Evolutionary conservation across 2,797 vertebrate genomes (phyloP).

Genomic region (Hydrocynus forskahlii): DNA sequence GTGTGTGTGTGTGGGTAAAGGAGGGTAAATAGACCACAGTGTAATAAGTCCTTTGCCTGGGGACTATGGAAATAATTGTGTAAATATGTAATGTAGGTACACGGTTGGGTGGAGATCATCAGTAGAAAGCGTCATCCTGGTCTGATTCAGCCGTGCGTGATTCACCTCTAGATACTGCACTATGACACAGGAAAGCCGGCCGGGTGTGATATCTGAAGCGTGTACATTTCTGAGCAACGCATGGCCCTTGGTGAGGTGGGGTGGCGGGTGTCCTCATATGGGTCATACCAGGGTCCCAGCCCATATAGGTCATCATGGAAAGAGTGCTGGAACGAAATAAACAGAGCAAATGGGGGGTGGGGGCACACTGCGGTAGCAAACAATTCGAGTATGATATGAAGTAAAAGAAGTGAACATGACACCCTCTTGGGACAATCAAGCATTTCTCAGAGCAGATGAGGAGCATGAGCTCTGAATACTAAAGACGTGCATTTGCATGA

Average conservation of each 20-base stretch:
- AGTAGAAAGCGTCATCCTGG: slow-evolving; percentile 43
- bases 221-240: background rate
- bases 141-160: slow-evolving; percentile 58
- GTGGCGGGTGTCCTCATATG: slow-evolving; percentile 26
- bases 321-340: slow-evolving; percentile 25
- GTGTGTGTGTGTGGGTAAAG: slow-evolving; percentile 4
- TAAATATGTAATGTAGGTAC: slow-evolving; percentile 64
- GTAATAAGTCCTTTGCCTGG: slow-evolving; percentile 57
- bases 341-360: slow-evolving; percentile 22
- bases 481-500: slow-evolving; percentile 45
- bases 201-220: slow-evolving; percentile 33
- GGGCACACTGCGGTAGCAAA: slow-evolving; percentile 6
- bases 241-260: background rate
- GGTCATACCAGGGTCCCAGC: background rate
- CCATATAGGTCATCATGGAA: slow-evolving; percentile 12
- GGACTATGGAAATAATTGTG: slow-evolving; percentile 61
- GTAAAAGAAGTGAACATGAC: slow-evolving; percentile 41
- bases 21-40: background rate
- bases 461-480: slow-evolving; percentile 47
- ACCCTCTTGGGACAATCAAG: slow-evolving; percentile 40
- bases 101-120: slow-evolving; percentile 60
- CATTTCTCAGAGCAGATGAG: slow-evolving; percentile 41
- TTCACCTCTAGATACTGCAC: slow-evolving; percentile 41
- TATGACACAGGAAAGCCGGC: slow-evolving; percentile 56
- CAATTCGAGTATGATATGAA: slow-evolving; percentile 34